Evolutionary conservation across 2,113 vertebrate species (phyloP), one percentile per base, ranked within the genome.

Genomic region (Melanocharis versteri): DNA sequence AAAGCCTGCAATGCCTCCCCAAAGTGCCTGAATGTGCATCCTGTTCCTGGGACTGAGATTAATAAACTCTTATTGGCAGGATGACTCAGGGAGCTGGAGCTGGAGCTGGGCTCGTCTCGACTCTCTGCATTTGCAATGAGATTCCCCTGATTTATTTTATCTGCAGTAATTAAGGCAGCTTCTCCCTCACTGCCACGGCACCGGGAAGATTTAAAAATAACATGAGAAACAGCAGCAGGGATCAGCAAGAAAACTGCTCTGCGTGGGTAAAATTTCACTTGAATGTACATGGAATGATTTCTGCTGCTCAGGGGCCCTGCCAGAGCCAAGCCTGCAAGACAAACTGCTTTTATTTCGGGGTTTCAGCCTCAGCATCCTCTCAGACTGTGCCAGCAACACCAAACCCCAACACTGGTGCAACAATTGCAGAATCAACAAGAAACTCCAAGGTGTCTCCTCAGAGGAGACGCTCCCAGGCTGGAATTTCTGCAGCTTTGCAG

Each of bases 121-220:
- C 87, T 93, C 60, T 87, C 88, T 94, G 97, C 94, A 95, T 97
- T 92, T 72, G 84, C 95, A 97, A 89, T 96, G 94, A 98, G 97
- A 91, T 75, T 80, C 42, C 93, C 89, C 94, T 98, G 98, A 98
- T 98, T 98, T 98, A 98, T 98, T 96, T 97, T 91, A 83, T 97
- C 97, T 94, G 98, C 97, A 98, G 96, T 97, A 97, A 98, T 98
- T 98, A 97, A 97, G 94, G 83, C 95, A 76, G 91, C 68, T 68
- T 85, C 87, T 87, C 79, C 83, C 73, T 71, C 60, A 4, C 95
- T 56, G 65, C 90, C 87, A 20, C 78, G 28, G 47, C 90, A 22
- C 79, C 37, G 95, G 18, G 57, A 78, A 83, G 90, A 15, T 85
- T 88, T 96, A 91, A 94, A 97, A 98, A 97, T 97, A 95, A 70